A percentile compares a stretch with the other conserved stretches of the same genome.
phyloP scores from a whole-genome alignment of 2,113 vertebrate species.

The Hippocampus barbouri region DNA sequence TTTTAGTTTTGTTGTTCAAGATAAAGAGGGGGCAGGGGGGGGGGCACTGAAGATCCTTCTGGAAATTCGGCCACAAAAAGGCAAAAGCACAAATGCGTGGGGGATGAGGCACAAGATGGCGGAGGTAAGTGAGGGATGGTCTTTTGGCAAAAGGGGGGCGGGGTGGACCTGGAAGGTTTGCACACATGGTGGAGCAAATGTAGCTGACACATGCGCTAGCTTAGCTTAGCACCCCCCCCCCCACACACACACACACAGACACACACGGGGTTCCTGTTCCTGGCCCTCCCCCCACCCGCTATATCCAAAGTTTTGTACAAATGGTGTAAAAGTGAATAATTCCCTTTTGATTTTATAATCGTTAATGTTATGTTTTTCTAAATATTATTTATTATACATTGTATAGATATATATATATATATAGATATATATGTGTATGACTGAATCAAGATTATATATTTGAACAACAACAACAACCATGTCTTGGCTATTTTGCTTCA shows the following conservation, averaged over 20 bases:
- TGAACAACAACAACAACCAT: constrained; percentile 83
- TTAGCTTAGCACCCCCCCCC: not conserved
- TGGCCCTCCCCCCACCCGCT: constrained; percentile 66
- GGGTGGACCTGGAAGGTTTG: not conserved
- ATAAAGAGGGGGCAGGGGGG: too few relatives aligned
- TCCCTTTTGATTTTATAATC: constrained; percentile 98
- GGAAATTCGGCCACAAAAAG: not conserved
- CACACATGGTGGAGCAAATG: not conserved
- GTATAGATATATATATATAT: constrained; percentile 96
- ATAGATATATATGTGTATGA: constrained; percentile 89
- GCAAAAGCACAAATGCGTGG: not conserved
- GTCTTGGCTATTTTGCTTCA: constrained; percentile 31
- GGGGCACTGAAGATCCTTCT: not conserved
- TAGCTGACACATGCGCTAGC: not conserved
- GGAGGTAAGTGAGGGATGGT: not conserved
- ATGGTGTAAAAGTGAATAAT: constrained; percentile 92
- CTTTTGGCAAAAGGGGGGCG: not conserved
- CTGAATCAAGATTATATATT: constrained; percentile 99
- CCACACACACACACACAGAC: too few relatives aligned
- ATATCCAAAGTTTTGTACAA: constrained; percentile 99
- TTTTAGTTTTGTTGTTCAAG: too few relatives aligned
- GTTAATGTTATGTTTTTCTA: constrained; percentile 99
- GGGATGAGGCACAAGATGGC: too few relatives aligned
- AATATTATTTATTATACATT: constrained; percentile 99
- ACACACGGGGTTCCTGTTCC: not conserved